Evolutionary conservation across 2,888 invertebrate species (phyloP), one percentile per base, ranked within the genome.

Genomic region (Drosophila testacea): DNA sequence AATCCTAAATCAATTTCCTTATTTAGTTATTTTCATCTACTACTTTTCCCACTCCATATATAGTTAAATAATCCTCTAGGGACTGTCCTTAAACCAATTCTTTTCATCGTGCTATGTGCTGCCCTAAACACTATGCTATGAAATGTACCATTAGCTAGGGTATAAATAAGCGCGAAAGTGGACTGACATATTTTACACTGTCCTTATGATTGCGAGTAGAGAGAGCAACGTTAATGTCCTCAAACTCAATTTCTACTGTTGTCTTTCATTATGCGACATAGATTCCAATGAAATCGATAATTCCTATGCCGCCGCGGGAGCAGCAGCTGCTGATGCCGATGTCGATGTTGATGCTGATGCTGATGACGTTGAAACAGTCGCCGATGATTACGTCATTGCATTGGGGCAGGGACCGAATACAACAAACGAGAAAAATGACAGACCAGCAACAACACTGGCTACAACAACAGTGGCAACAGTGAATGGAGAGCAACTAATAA

Each of bases 201-300:
- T 60, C 47, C 59, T 32, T 61, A 57, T 64, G 41, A 73, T 16
- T 65, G 61, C 46, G 48, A 41, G 38, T 32, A 32, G 3, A 22
- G 22, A 22, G 22, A 22, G 6, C 32, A 7, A 7, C 32, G 32
- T 10, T 55, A 54, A 52, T 60, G 75, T 70, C 57, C 79, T 79
- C 48, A 70, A 75, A 71, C 79, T 79, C 62, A 65, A 73, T 77
- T 63, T 22, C 22, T 65, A 61, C 22, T 48, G 63, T 79, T 77
- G 69, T 67, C 63, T 70, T 71, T 74, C 62, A 62, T 75, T 66
- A 69, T 83, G 65, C 73, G 56, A 69, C 78, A 65, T 67, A 90
- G 90, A 88, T 81, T 85, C 88, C 68, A 88, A 81, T 82, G 88
- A 90, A 90, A 91, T 91, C 81, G 88, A 90, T 90, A 89, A 88